Percentiles rank a stretch among this genome's conserved stretches.
Conservation (phyloP, 2,888 invertebrate species). For the Drosophila neonasuta region DNA sequence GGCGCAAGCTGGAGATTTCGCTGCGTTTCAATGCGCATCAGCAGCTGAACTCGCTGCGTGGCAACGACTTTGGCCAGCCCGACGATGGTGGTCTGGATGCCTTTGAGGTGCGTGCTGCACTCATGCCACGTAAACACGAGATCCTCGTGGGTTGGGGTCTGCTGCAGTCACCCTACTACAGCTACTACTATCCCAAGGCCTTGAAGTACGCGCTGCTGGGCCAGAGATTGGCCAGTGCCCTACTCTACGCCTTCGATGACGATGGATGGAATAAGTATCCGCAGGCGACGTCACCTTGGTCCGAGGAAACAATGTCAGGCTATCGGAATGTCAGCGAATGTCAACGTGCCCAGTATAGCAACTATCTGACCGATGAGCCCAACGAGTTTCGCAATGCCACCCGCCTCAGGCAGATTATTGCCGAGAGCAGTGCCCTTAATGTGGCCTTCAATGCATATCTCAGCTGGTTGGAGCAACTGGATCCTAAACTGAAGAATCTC, state of each 20-base stretch:
- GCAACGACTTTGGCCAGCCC: conserved; percentile 47
- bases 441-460: conserved; percentile 79
- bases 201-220: conserved; percentile 74
- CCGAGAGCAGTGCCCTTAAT: conserved; percentile 75
- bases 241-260: conserved; percentile 72
- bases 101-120: conserved; percentile 62
- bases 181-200: conserved; percentile 67
- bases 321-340: conserved; percentile 72
- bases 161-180: conserved; percentile 77
- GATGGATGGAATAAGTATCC: conserved; percentile 72
- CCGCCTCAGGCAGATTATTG: conserved; percentile 68
- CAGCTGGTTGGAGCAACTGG: conserved; percentile 68
- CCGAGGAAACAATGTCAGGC: conserved; percentile 54
- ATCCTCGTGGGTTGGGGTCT: conserved; percentile 74
- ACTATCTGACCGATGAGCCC: conserved; percentile 72
- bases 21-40: conserved; percentile 63
- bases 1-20: conserved; percentile 63
- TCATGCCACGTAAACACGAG: conserved; percentile 57
- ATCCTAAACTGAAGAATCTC: conserved; percentile 32
- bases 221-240: conserved; percentile 66
- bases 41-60: conserved; percentile 55
- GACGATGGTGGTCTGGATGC: conserved; percentile 56
- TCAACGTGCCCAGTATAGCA: conserved; percentile 73
- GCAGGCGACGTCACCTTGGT: conserved; percentile 63
- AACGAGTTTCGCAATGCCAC: conserved; percentile 66